Evolutionary conservation across 2,888 invertebrate genomes (phyloP).

Genomic region (Hypena proboscidalis): DNA sequence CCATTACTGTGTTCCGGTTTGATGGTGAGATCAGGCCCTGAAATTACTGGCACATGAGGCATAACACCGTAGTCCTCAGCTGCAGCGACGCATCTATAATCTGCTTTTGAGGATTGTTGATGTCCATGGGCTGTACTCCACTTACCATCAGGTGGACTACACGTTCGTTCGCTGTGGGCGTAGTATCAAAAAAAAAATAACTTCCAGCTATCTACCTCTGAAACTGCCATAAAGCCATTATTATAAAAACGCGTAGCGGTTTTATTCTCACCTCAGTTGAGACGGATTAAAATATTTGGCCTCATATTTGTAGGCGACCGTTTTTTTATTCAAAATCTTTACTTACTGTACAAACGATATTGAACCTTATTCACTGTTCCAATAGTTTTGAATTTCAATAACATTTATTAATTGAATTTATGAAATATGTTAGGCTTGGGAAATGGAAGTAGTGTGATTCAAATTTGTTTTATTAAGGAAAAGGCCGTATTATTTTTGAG

Average conservation of each 20-base stretch:
- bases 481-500: neutral
- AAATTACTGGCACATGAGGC: no score
- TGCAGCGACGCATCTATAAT: no score
- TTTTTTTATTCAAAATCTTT: slow-evolving; percentile 24
- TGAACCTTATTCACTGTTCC: slow-evolving; percentile 5
- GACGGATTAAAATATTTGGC: slow-evolving; percentile 41
- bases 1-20: no score
- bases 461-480: neutral
- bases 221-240: slow-evolving; percentile 31
- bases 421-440: neutral
- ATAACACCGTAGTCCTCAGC: no score
- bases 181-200: no score
- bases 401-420: neutral
- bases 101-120: no score
- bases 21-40: no score
- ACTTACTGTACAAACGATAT: slow-evolving; percentile 1
- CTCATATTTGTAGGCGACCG: slow-evolving; percentile 37
- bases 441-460: slow-evolving; percentile 2
- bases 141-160: no score
- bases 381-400: neutral
- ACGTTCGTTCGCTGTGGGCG: no score
- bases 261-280: slow-evolving; percentile 41
- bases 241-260: slow-evolving; percentile 40
- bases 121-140: no score
- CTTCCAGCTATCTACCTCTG: slow-evolving; percentile 28